A percentile compares a stretch with the other conserved stretches of the same genome.
phyloP scores from a whole-genome alignment of 2,113 vertebrate species.

The Erpornis zantholeuca region DNA sequence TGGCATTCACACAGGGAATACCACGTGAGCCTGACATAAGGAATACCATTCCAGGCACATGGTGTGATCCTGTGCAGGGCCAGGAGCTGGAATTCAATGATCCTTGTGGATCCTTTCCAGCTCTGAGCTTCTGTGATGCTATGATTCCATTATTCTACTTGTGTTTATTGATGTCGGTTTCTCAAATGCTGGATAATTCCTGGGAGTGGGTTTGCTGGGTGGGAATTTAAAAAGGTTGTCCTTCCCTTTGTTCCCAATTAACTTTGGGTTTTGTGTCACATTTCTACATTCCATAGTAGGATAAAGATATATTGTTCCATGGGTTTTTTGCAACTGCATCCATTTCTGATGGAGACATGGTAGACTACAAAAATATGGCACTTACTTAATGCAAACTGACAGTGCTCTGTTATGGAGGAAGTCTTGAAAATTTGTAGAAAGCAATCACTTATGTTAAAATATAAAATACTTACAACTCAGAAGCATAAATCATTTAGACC shows the following conservation, averaged over 20 bases:
- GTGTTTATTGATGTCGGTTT: neutral
- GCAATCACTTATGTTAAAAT: neutral
- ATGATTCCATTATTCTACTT: neutral
- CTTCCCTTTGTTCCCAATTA: neutral
- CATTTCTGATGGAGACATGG: neutral
- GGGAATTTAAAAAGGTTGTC: neutral
- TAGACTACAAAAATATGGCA: neutral
- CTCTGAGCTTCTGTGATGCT: neutral
- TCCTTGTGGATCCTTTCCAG: neutral
- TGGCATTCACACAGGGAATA: neutral
- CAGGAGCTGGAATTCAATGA: neutral
- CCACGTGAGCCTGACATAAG: neutral
- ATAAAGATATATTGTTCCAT: neutral
- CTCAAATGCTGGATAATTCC: neutral
- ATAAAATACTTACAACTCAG: neutral
- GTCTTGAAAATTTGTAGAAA: neutral
- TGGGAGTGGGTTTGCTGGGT: neutral
- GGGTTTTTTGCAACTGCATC: neutral
- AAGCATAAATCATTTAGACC: neutral
- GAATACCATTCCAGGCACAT: neutral
- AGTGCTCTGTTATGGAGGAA: neutral
- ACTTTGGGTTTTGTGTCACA: accelerated
- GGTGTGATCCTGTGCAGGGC: neutral
- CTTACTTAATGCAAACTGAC: neutral
- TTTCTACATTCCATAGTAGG: neutral